Conservation (phyloP, 2,888 invertebrate species). For the Tenthredo scrophulariae region DNA sequence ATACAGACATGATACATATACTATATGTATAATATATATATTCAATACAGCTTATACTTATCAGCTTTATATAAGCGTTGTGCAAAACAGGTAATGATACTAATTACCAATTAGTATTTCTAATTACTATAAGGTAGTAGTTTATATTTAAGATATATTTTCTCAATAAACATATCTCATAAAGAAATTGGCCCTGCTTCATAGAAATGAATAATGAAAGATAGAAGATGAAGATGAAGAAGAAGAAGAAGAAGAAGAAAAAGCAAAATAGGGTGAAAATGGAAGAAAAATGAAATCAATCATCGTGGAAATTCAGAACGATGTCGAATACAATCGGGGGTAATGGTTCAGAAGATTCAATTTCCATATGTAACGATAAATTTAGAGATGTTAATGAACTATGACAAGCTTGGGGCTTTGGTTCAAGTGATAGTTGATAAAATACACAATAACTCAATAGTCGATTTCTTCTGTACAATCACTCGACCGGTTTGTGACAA, state of each 20-base stretch:
- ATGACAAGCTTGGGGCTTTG: not conserved
- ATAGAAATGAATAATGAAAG: conserved; percentile 18
- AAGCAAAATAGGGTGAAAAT: not conserved
- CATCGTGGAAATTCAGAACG: conserved; percentile 28
- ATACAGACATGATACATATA: not conserved
- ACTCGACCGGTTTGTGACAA: conserved; percentile 43
- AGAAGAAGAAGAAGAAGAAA: not conserved
- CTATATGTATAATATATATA: too few species aligned
- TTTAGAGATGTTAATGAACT: not conserved
- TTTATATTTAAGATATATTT: conserved; percentile 69
- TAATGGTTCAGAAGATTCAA: conserved; percentile 42
- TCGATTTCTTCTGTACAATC: conserved; percentile 47
- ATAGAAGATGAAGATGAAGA: not conserved
- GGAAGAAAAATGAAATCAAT: conserved; percentile 5
- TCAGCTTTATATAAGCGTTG: conserved; percentile 43
- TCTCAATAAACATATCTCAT: conserved; percentile 75
- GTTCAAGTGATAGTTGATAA: not conserved
- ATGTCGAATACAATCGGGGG: conserved; percentile 37
- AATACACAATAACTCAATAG: not conserved
- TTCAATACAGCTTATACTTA: conserved; percentile 31
- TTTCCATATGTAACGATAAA: not conserved
- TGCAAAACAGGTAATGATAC: conserved; percentile 41
- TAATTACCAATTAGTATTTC: conserved; percentile 63
- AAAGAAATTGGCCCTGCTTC: conserved; percentile 41
- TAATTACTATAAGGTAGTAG: conserved; percentile 57